phyloP scores from a whole-genome alignment of 1,140 invertebrate species.

The Probaryconus sp. region DNA sequence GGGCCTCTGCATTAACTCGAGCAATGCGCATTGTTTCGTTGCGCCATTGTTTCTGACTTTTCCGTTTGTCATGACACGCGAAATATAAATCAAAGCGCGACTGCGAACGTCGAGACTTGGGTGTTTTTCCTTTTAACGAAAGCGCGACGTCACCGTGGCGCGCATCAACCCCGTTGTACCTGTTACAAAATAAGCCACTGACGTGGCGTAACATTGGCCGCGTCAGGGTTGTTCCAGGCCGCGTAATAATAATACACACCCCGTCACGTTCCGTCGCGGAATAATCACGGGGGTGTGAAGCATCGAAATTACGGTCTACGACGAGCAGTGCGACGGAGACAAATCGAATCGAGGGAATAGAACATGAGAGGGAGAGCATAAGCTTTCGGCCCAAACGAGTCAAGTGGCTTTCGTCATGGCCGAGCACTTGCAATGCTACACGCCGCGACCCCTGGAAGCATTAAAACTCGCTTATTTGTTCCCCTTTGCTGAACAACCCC shows the following conservation, averaged over 20 bases:
- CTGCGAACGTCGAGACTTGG: slow-evolving; percentile 52
- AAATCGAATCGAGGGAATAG: slow-evolving; percentile 17
- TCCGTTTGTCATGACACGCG: slow-evolving; percentile 25
- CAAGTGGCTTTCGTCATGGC: slow-evolving; percentile 66
- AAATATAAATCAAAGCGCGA: slow-evolving; percentile 39
- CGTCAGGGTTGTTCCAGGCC: slow-evolving; percentile 26
- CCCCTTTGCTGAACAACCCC: slow-evolving; percentile 43
- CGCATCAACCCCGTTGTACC: slow-evolving; percentile 32
- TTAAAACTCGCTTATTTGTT: slow-evolving; percentile 68
- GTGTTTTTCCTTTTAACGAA: slow-evolving; percentile 39
- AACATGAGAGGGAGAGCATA: slow-evolving; percentile 45
- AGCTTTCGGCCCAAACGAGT: slow-evolving; percentile 58
- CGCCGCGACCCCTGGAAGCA: slow-evolving; percentile 52
- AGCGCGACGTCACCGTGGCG: slow-evolving; percentile 16
- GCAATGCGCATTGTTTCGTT: slow-evolving; percentile 55
- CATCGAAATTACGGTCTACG: slow-evolving; percentile 49
- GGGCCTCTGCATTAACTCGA: slow-evolving; percentile 43
- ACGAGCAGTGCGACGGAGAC: slow-evolving; percentile 15
- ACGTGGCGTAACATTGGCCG: slow-evolving; percentile 33
- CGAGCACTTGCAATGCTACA: slow-evolving; percentile 52
- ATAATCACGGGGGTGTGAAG: slow-evolving; percentile 60
- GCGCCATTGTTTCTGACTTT: slow-evolving; percentile 30
- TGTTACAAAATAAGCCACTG: slow-evolving; percentile 50
- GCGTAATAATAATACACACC: slow-evolving; percentile 38
- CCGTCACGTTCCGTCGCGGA: slow-evolving; percentile 30